Conservation (phyloP, 2,797 vertebrate genomes). For the Hippopotamyrus pictus region DNA sequence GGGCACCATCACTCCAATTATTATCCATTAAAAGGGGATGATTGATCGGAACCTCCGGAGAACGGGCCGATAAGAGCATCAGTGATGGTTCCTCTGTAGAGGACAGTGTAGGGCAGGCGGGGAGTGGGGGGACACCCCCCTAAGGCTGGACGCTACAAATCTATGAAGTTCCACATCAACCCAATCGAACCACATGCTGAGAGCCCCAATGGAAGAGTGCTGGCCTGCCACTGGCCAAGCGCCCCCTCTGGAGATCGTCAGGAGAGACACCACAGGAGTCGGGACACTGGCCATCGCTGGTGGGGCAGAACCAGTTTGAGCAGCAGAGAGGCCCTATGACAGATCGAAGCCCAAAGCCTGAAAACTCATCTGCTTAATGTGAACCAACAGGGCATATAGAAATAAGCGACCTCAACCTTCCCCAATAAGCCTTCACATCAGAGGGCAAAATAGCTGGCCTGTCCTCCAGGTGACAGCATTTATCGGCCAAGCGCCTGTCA, state of each 20-base stretch:
- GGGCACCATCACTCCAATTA: slow-evolving; percentile 54
- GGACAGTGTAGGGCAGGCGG: background rate
- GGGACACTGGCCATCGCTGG: slow-evolving; percentile 12
- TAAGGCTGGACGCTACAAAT: slow-evolving; percentile 54
- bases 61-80: slow-evolving; percentile 49
- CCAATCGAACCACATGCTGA: slow-evolving; percentile 56
- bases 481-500: background rate
- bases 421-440: background rate
- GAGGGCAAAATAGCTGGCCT: background rate
- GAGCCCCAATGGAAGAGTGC: slow-evolving; percentile 49
- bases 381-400: background rate
- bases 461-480: background rate
- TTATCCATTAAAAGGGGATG: slow-evolving; percentile 60
- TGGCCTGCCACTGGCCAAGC: slow-evolving; percentile 53
- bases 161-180: slow-evolving; percentile 49
- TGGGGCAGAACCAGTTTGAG: background rate
- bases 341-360: background rate
- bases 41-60: slow-evolving; percentile 68
- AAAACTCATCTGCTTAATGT: background rate
- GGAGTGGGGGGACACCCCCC: slow-evolving; percentile 41
- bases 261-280: slow-evolving; percentile 14
- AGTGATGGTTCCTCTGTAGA: slow-evolving; percentile 24
- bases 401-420: background rate
- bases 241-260: slow-evolving; percentile 41
- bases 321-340: no score